Evolutionary conservation across 2,888 invertebrate genomes (phyloP), one percentile per base, ranked within the genome.

Genomic region (Eurytoma adleriae): DNA sequence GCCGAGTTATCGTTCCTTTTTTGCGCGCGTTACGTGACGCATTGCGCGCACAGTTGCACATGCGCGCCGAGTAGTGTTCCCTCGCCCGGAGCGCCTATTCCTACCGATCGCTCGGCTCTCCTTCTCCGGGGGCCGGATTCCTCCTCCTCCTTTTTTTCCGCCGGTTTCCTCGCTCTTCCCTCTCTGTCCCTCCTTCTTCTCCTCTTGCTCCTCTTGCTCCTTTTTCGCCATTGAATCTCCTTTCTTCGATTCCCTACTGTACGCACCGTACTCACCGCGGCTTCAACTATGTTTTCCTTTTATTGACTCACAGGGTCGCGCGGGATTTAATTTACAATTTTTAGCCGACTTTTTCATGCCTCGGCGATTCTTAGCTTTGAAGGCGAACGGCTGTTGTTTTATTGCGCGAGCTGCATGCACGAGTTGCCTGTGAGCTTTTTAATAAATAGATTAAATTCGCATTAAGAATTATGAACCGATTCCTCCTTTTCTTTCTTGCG

Each of bases 1-100:
- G 30, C 57, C 69, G 57, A 69, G 30, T 79, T 79, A 57, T 76
- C 67, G 67, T 80, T 80, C 79, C 75, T 76, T 76, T 80, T 80
- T 80, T 67, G 75, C 70, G 52, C 20, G n/a, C 18, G 61, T 80
- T 80, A 80, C 79, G 79, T 80, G 79, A 80, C 75, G 75, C 79
- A 80, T 80, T 64, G 70, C 75, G 71, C 48, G 5, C 64, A 48
- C 69, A 57, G 67, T 71, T 80, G 79, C 79, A 80, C 75, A 76
- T 67, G 54, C 75, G 67, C 48, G 61, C 67, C 54, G 54, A 73
- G 72, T 67, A 68, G 40, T 40, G 40, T 40, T 40, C 10, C 40
- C 10, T 40, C 64, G 68, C 18, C 56, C 18, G n/a, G 48, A 61
- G 40, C 40, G 59, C 52, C 54, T 64, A 64, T 64, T 64, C 18